Base-by-base conservation (phyloP, 1,140 invertebrate genomes). In the Rhynchophorus ferrugineus region DNA sequence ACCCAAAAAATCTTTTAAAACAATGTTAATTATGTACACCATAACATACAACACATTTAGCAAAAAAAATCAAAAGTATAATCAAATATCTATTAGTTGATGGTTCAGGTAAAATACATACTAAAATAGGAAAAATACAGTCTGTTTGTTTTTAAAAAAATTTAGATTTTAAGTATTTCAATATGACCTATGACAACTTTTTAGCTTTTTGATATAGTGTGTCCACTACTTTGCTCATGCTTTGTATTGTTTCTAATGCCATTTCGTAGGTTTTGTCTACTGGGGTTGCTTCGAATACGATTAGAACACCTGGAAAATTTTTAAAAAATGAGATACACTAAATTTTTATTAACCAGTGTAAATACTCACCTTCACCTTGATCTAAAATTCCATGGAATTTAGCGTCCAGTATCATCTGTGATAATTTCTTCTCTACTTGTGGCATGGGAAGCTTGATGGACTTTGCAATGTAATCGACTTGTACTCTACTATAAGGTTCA, bases 331-430 rank as follows among this genome's bases (percentile, higher is more conserved):
- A 8, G 13, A 11, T 33, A 3, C 21, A 45, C 37, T 8, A 48
- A 9, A 39, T 7, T 17, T 35, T 5, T 37, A 34, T 29, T 29
- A 6, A 6, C 11, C 11, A 29, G 5, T 29, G 24, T 29, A 29
- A 6, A 22, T 6, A 43, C 34, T 59, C 59, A 54, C 89, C 95
- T 73, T 93, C 91, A 43, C 94, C 95, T 76, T 99, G 97, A 77
- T 99, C 95, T 39, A 99, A 76, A 60, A 98, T 97, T 14, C 95
- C 94, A 75, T 85, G 81, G 57, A 99, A 84, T 71, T 99, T 99
- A 60, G 95, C 94, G 71, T 99, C 97, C 64, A 99, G 75, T 68
- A 99, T 99, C 97, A 99, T 99, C 72, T 99, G 96, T 18, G 95
- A 98, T 13, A 99, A 73, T 74, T 99, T 99, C 73, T 96, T 95